Evolutionary conservation across 2,888 invertebrate species (phyloP).

Genomic region (Pardosa pseudoannulata): DNA sequence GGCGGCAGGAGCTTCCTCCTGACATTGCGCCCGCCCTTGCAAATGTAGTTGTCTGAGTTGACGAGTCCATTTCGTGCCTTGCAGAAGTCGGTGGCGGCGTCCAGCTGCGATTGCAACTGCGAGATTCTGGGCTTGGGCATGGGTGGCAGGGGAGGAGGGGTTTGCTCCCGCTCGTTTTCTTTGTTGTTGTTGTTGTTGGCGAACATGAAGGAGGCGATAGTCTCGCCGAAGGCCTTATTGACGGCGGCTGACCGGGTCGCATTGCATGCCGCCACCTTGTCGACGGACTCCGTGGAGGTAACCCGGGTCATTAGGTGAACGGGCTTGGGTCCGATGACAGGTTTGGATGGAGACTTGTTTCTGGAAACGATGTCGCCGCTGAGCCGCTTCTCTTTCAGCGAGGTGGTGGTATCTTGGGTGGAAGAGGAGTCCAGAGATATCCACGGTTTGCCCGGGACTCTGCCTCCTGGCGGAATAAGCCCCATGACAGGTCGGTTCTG

Average conservation of each 20-base stretch:
- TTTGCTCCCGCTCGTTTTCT: background rate
- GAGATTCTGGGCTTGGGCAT: conserved; percentile 31
- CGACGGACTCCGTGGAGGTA: background rate
- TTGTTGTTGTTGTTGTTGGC: conserved; percentile 30
- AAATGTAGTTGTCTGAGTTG: conserved; percentile 60
- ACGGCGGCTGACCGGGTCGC: background rate
- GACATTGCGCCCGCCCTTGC: conserved; percentile 53
- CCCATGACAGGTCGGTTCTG: conserved; percentile 64
- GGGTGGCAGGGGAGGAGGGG: conserved; percentile 11
- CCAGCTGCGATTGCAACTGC: background rate
- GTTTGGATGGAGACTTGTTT: background rate
- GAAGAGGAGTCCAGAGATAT: conserved; percentile 3
- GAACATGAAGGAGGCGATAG: conserved; percentile 67
- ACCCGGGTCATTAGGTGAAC: conserved; percentile 19
- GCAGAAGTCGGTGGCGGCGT: background rate
- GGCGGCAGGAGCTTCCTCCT: conserved; percentile 47
- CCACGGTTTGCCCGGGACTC: conserved; percentile 38
- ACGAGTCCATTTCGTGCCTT: conserved; percentile 9
- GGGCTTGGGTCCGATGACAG: conserved; percentile 56
- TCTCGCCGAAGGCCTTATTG: conserved; percentile 53
- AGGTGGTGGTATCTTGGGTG: background rate
- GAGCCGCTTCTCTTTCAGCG: conserved; percentile 28
- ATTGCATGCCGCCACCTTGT: background rate
- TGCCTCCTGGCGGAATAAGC: conserved; percentile 39
- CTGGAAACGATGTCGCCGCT: conserved; percentile 13